Evolutionary conservation across 2,888 invertebrate species (phyloP), one percentile per base, ranked within the genome.

Genomic region (Drosophila paramelanica): DNA sequence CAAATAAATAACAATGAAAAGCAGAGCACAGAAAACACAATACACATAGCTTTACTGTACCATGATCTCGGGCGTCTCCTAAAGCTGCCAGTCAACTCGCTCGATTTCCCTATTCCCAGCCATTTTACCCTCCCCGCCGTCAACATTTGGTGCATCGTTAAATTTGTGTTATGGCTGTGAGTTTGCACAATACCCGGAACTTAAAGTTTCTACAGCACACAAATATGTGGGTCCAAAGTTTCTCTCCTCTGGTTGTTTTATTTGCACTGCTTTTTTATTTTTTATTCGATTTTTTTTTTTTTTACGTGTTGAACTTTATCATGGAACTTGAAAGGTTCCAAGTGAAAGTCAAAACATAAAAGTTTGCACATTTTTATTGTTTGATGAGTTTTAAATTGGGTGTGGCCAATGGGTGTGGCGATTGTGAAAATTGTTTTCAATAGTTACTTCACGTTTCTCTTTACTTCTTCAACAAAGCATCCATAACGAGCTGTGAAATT

Each of bases 401-500:
- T 36, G 53, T 27, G 57, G 49, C 42, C 31, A 31, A 23, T 5
- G 67, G 56, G 58, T 66, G 61, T 59, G 67, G 49, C 52, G 53
- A 43, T 46, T 67, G 72, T 64, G 47, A 53, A 66, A 59, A 58
- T 67, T 71, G 42, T 67, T 67, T 71, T 77, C 72, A 56, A 65
- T 53, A 50, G 59, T 39, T 57, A 33, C 51, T 31, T 14, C 33
- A 20, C 31, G 39, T 53, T 23, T 27, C 38, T 7, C 25, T 42
- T 53, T 49, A 38, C 43, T 46, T 71, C 61, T 57, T 45, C 53
- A 72, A 64, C 73, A 75, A 75, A 72, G 72, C 75, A 77, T 75
- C 67, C 60, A 77, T 75, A 75, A 75, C 77, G 77, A 77, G 64
- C 65, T 72, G 64, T 53, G 52, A 75, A 75, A 64, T 72, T 75